phyloP scores from a whole-genome alignment of 2,888 invertebrate species.

The Atethmia centrago region DNA sequence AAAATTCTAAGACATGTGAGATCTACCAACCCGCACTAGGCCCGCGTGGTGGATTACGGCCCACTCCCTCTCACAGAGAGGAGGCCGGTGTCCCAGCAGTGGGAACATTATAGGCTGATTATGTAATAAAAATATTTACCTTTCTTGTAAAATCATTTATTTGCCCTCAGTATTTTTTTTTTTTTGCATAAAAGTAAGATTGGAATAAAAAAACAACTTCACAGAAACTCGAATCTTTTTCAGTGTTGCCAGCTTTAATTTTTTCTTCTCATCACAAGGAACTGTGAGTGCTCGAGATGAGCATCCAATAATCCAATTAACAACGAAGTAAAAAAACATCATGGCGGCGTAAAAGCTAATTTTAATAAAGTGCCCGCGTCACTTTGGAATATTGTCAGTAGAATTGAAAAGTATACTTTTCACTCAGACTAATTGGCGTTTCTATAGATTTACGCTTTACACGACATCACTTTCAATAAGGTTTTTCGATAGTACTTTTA shows the following conservation, averaged over 20 bases:
- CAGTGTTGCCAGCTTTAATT: neutral
- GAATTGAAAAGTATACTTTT: constrained; percentile 77
- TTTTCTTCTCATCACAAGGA: constrained; percentile 30
- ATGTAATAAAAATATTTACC: neutral
- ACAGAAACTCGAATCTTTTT: neutral
- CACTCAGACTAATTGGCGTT: constrained; percentile 73
- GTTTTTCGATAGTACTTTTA: neutral
- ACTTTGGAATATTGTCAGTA: constrained; percentile 68
- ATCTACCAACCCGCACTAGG: no score
- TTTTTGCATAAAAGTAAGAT: neutral
- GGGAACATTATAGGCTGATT: no score
- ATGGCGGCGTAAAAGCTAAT: constrained; percentile 71
- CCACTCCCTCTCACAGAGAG: no score
- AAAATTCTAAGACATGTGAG: no score
- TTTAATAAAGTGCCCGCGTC: constrained; percentile 73
- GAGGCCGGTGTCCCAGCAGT: no score
- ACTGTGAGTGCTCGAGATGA: constrained; percentile 41
- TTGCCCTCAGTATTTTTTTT: neutral
- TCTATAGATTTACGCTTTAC: constrained; percentile 59
- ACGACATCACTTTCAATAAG: constrained; percentile 47
- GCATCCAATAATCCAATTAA: constrained; percentile 74
- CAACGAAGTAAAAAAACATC: constrained; percentile 57
- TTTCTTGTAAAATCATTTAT: neutral
- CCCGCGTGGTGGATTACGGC: no score
- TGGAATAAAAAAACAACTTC: neutral